These are phyloP conservation scores for Neocrepidodera transversa DNA, from an alignment of 2,888 invertebrate genomes.

Conservation along the genomic window DNA sequence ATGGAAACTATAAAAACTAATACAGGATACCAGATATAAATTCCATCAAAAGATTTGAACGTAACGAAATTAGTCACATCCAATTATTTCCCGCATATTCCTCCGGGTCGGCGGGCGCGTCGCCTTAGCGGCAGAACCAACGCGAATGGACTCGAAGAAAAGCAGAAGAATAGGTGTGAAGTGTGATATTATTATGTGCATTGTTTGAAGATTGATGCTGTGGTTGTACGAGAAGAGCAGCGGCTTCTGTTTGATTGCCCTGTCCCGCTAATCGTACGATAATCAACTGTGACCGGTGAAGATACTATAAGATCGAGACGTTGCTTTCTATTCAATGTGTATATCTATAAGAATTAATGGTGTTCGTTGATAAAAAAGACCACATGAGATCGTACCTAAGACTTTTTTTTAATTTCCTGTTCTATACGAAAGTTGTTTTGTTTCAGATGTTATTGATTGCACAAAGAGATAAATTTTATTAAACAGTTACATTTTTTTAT, in stretches of 20 bases:
- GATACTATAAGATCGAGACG: conserved; percentile 14
- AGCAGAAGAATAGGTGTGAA: conserved; percentile 52
- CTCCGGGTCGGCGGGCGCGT: conserved; percentile 4
- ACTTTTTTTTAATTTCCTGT: neutral
- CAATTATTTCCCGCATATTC: conserved; percentile 27
- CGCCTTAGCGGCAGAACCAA: conserved; percentile 6
- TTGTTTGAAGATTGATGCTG: conserved; percentile 59
- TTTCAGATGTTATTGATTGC: too few relatives aligned
- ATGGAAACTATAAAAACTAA: too few relatives aligned
- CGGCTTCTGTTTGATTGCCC: conserved; percentile 60
- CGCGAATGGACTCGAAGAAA: conserved; percentile 14
- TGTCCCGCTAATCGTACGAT: conserved; percentile 53
- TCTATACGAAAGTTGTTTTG: neutral
- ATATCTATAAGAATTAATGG: conserved; percentile 3
- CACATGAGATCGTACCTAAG: neutral
- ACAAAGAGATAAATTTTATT: too few relatives aligned
- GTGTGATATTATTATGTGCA: conserved; percentile 59
- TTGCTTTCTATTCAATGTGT: neutral
- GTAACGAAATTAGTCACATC: conserved; percentile 30
- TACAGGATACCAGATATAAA: too few relatives aligned
- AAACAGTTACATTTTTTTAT: too few relatives aligned
- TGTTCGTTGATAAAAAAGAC: neutral
- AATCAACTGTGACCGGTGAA: conserved; percentile 55
- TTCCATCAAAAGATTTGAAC: too few relatives aligned
- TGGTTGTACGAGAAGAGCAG: conserved; percentile 55